Conservation (phyloP, 2,113 vertebrate species). For the Daubentonia madagascariensis region DNA sequence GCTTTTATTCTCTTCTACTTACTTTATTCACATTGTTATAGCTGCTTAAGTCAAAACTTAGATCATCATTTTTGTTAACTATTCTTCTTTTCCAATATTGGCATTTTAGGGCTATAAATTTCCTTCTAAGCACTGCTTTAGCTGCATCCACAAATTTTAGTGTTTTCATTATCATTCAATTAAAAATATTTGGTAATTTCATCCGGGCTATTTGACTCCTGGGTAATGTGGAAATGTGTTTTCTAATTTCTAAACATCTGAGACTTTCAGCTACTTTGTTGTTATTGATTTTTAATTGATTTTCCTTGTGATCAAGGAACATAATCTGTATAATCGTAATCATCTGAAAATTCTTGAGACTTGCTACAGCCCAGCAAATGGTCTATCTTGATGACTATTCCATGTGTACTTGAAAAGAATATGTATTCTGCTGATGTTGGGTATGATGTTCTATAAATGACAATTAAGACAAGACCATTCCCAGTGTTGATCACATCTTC, state of each 20-base stretch:
- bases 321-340: not conserved
- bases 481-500: not conserved
- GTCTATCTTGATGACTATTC: not conserved
- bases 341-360: not conserved
- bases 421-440: not conserved
- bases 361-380: not conserved
- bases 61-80: not conserved
- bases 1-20: not conserved
- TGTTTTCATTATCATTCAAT: not conserved
- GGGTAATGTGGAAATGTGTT: not conserved
- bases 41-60: not conserved
- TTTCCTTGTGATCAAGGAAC: not conserved
- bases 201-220: not conserved
- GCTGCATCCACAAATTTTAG: not conserved
- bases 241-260: not conserved
- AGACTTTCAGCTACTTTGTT: not conserved
- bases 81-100: not conserved
- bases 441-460: not conserved
- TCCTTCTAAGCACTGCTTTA: not conserved
- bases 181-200: not conserved
- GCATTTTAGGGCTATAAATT: not conserved
- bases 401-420: not conserved
- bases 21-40: not conserved
- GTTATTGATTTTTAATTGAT: not conserved
- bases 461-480: not conserved